Conservation (phyloP, 2,797 vertebrate genomes). For the Streptopelia turtur region DNA sequence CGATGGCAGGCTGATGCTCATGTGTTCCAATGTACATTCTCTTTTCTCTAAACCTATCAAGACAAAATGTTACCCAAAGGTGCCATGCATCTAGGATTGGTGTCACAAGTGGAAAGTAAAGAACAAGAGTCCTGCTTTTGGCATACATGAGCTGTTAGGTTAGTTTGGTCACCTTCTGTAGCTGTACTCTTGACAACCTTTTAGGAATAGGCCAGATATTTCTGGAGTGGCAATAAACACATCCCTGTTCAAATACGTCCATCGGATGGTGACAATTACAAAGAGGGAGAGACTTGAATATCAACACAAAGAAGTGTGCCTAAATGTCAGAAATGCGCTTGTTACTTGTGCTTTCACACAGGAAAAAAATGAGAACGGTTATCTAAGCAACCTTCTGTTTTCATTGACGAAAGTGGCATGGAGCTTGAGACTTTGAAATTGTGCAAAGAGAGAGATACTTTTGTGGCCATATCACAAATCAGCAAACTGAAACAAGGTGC, state of each 20-base stretch:
- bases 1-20: neutral
- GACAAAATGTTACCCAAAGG: neutral
- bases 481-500: neutral
- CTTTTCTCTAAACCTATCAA: neutral
- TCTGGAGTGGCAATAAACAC: neutral
- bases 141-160: neutral
- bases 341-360: neutral
- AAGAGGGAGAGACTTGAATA: neutral
- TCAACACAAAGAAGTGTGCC: neutral
- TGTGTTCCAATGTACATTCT: neutral
- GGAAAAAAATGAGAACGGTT: neutral
- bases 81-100: neutral
- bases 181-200: neutral
- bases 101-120: neutral
- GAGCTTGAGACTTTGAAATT: neutral
- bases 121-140: neutral
- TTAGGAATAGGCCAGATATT: neutral
- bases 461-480: neutral
- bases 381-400: neutral
- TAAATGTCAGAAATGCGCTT: neutral
- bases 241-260: neutral
- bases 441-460: neutral
- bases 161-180: neutral
- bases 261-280: neutral
- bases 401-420: neutral